Conservation (phyloP, 2,888 invertebrate genomes). For the Acholoe squamosa region DNA sequence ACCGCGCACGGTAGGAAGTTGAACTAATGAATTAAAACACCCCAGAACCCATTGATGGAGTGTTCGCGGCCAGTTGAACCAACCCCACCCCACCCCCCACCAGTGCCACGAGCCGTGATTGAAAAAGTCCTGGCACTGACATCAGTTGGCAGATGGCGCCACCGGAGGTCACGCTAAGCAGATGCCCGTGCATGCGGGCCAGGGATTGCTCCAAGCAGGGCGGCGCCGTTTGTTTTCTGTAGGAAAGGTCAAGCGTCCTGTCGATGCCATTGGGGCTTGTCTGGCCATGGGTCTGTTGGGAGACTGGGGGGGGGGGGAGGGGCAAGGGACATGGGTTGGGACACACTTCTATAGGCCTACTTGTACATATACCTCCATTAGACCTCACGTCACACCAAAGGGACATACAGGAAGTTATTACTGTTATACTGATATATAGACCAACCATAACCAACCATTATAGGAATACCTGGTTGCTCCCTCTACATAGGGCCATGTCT, state of each 20-base stretch:
- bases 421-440: too few species aligned
- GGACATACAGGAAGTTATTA: too few species aligned
- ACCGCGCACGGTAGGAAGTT: neutral
- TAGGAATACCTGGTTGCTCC: too few species aligned
- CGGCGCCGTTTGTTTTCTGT: neutral
- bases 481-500: too few species aligned
- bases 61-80: neutral
- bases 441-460: too few species aligned
- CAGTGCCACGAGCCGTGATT: neutral
- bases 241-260: conserved; percentile 9
- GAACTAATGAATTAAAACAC: conserved; percentile 53
- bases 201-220: neutral
- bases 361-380: too few species aligned
- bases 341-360: too few species aligned
- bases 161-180: neutral
- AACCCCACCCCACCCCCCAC: neutral
- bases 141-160: conserved; percentile 13
- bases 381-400: too few species aligned
- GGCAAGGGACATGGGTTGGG: too few species aligned
- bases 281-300: too few species aligned
- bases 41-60: neutral
- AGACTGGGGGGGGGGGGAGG: too few species aligned
- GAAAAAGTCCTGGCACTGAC: neutral
- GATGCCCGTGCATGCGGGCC: neutral
- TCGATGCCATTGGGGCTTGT: neutral